phyloP scores from a whole-genome alignment of 2,113 vertebrate genomes.

The Nanger granti region DNA sequence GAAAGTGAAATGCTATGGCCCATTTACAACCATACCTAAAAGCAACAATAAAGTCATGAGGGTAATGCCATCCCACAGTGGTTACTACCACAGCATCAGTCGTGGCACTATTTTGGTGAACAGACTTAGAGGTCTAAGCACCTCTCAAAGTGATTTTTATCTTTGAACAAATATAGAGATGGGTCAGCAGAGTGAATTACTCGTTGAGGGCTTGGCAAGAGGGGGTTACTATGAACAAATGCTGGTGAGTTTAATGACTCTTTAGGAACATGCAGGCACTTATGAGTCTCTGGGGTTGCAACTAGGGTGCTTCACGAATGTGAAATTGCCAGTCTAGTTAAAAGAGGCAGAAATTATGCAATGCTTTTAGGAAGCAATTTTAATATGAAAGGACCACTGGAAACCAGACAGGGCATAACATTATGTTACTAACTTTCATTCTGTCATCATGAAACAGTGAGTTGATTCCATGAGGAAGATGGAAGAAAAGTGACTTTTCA shows the following conservation, averaged over 20 bases:
- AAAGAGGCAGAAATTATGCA: constrained; percentile 45
- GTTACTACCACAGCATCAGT: neutral
- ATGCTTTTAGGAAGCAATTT: constrained; percentile 47
- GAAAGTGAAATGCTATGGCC: constrained; percentile 4
- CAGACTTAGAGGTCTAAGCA: neutral
- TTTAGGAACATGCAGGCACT: constrained; percentile 32
- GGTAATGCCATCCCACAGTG: neutral
- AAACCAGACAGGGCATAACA: constrained; percentile 5
- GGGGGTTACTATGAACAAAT: constrained; percentile 18
- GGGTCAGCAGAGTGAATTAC: neutral
- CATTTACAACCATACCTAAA: neutral
- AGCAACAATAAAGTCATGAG: neutral
- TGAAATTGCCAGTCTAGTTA: constrained; percentile 33
- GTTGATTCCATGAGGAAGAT: constrained; percentile 5
- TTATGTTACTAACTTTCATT: constrained; percentile 47
- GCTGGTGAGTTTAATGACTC: constrained; percentile 15
- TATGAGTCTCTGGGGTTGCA: constrained; percentile 26
- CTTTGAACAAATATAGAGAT: constrained; percentile 12
- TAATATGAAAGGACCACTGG: neutral
- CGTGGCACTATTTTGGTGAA: neutral
- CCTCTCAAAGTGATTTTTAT: constrained; percentile 27
- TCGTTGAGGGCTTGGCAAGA: constrained; percentile 8
- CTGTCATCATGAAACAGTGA: neutral
- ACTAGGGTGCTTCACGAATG: constrained; percentile 32
- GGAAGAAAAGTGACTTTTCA: constrained; percentile 42